Conservation (phyloP, 2,797 vertebrate genomes). For the Arremon brunneinucha region DNA sequence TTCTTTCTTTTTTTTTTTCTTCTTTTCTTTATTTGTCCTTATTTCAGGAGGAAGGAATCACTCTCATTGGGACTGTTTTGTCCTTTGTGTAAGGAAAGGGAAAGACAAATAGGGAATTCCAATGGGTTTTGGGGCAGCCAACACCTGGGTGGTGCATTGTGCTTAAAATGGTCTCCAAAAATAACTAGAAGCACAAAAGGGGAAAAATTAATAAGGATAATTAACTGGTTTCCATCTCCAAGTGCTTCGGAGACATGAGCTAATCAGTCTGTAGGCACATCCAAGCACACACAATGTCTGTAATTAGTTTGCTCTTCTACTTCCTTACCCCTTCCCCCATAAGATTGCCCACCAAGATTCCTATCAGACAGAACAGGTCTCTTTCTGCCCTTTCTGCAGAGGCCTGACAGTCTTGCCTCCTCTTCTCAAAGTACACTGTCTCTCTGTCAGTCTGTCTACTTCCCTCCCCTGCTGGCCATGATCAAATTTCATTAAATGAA, state of each 20-base stretch:
- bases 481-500: slow-evolving; percentile 71
- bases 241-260: slow-evolving; percentile 43
- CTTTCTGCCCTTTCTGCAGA: slow-evolving; percentile 19
- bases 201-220: slow-evolving; percentile 49
- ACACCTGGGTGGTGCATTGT: slow-evolving; percentile 54
- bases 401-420: slow-evolving; percentile 1
- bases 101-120: slow-evolving; percentile 7
- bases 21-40: background rate
- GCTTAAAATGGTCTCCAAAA: slow-evolving; percentile 53
- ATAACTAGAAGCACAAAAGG: slow-evolving; percentile 30
- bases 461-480: slow-evolving; percentile 43
- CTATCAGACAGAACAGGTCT: slow-evolving; percentile 48
- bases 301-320: slow-evolving; percentile 20
- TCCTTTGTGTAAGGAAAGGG: background rate
- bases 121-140: background rate
- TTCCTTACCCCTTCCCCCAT: slow-evolving; percentile 19
- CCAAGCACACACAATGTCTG: slow-evolving; percentile 1
- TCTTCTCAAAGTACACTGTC: background rate
- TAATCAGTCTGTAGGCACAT: slow-evolving; percentile 38
- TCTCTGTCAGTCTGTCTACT: slow-evolving; percentile 24
- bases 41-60: background rate
- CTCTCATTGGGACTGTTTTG: background rate
- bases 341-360: slow-evolving; percentile 29
- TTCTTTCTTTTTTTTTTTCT: background rate
- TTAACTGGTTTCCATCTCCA: slow-evolving; percentile 50